Evolutionary conservation across 1,140 invertebrate genomes (phyloP), one percentile per base, ranked within the genome.

Genomic region (Aphaenogaster ashmeadi): DNA sequence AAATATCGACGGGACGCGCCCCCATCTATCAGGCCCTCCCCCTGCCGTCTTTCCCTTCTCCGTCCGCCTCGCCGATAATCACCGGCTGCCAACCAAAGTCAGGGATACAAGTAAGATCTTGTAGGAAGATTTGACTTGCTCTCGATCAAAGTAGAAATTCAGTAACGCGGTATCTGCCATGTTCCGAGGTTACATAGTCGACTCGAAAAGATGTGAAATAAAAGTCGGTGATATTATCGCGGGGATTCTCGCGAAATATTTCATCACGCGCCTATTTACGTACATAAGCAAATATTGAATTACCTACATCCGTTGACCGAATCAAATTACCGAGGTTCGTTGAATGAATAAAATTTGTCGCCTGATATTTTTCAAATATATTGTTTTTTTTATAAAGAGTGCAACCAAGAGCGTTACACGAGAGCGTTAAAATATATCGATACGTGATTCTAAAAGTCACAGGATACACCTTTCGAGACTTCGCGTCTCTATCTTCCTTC

Each of bases 1-100:
- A 88, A 91, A 94, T 93, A 93, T 94, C 92, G 92, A 93, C 93
- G 91, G 87, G 88, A 92, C 85, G 89, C 90, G 89, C 88, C 88
- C 89, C 92, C 91, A 94, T 94, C 92, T 91, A 94, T 94, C 93
- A 92, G 79, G 38, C 64, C 84, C 75, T 88, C 85, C 86, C 88
- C 33, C 80, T 75, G 80, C 54, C 69, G 69, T 60, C 80, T 75
- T 47, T 83, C 54, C 54, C 69, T 75, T 72, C 80, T 60, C 27
- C 69, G 36, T 62, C 69, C 88, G 87, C 91, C 89, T 87, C 74
- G 36, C 83, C 83, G 89, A 93, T 93, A 93, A 93, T 93, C 92
- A 92, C 91, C 91, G 88, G 86, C 80, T 92, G 88, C 84, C 88
- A 86, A 88, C 71, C 89, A 87, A 91, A 91, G 78, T 89, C 89